Evolutionary conservation across 37 sponge, comb jelly and placozoan species (phyloP), one percentile per base, ranked within the genome.

Genomic region (Haliclona indistincta): DNA sequence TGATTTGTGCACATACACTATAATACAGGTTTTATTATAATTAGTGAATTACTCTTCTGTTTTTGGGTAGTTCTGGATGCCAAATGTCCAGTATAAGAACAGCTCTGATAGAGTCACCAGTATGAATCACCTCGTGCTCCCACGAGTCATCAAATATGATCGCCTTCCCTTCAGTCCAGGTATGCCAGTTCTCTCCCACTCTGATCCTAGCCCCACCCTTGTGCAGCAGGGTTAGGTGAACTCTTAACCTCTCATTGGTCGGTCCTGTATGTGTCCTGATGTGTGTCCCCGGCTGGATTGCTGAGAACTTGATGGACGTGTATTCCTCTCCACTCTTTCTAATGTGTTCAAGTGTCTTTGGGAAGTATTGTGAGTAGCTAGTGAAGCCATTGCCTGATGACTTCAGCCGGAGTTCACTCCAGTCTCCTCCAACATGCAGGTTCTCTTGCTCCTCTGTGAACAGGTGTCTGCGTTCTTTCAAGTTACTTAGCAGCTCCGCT

Each of bases 61-160:
- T 42, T 28, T 70, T 37, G 0, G 95, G 95, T 3, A 94, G 74
- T 35, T 90, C 88, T 0, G 95, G 95, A 44, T 94, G 95, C 95
- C 95, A 94, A 28, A 94, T 86, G 69, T 94, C 95, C 70, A 90
- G 47, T 1, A 94, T 94, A 19, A 94, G 82, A 0, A 94, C 91
- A 8, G 75, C 88, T 45, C 95, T 66, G 38, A 76, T 76, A 0
- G 87, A 70, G 1, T 51, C 62, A 0, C 95, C 95, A 5, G 63
- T 64, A 43, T 94, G 86, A 0, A 86, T 68, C 7, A 94, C 95
- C 58, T 94, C 95, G 56, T 94, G 95, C 43, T 94, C 95, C 84
- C 88, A 94, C 26, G 91, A 91, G 76, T 94, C 95, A 52, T 94
- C 95, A 64, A 94, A 94, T 13, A 94, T 84, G 44, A 90, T 87